phyloP scores from a whole-genome alignment of 2,888 invertebrate species.

The Lamellibrachia satsuma region DNA sequence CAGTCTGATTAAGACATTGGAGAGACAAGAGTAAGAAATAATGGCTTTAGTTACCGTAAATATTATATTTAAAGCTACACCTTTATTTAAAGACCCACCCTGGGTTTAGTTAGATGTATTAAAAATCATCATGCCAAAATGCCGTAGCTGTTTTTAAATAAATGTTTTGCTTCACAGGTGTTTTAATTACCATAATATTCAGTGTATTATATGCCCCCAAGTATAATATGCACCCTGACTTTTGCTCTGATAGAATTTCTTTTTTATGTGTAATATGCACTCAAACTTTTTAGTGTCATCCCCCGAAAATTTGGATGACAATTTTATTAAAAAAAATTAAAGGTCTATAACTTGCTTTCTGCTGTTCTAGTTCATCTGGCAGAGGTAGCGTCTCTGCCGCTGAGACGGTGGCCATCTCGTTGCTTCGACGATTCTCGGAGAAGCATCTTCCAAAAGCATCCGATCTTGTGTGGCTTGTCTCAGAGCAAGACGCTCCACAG shows the following conservation, averaged over 20 bases:
- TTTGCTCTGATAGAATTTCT: background rate
- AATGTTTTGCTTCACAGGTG: background rate
- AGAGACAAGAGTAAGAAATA: constrained; percentile 36
- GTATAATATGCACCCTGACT: background rate
- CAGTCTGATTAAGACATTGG: constrained; percentile 28
- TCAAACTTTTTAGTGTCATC: background rate
- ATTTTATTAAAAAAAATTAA: too few relatives aligned
- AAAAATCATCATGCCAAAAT: background rate
- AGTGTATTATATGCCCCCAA: background rate
- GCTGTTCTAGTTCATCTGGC: background rate
- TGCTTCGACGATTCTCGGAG: constrained; percentile 80
- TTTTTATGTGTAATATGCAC: too few relatives aligned
- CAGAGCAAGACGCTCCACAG: constrained; percentile 81
- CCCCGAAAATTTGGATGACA: too few relatives aligned
- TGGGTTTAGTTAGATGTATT: background rate
- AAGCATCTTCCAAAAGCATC: constrained; percentile 79
- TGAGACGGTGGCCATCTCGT: constrained; percentile 80
- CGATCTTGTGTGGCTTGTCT: constrained; percentile 82
- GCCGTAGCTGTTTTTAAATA: background rate
- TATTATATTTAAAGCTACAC: too few relatives aligned
- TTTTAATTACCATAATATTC: background rate
- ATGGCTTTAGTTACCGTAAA: background rate
- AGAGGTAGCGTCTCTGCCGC: constrained; percentile 69
- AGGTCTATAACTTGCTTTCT: too few relatives aligned
- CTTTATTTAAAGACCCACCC: background rate